Base-by-base conservation (phyloP, 2,888 invertebrate genomes). In the Eucriotettix oculatus region DNA sequence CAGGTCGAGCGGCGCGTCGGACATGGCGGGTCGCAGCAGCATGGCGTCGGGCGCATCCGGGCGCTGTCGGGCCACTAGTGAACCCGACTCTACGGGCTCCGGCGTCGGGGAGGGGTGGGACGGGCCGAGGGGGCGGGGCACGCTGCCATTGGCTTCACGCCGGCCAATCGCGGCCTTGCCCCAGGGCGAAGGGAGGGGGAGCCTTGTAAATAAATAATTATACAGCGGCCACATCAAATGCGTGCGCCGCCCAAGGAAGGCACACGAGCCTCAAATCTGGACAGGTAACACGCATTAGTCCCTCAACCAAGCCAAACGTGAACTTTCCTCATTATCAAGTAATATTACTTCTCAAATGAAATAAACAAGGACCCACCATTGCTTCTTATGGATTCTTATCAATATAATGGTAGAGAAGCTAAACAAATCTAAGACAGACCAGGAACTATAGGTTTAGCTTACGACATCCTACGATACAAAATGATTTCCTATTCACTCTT, bases 1-100 rank as follows among this genome's bases (percentile, higher is more conserved):
- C 40, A 77, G 67, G 67, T 77, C 77, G 63, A 77, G 67, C 12
- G 77, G 78, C 60, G 73, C 74, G 60, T 75, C 75, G 16, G 58
- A 16, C 71, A 69, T 66, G 67, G 68, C 69, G 69, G 68, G 68
- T 17, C 54, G 16, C 69, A 44, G 60, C 63, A 61, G 64, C 63
- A 56, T 1, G 29, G 63, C 70, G 73, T 29, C 29, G 62, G 71
- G 70, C 75, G 74, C 1, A 64, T 66, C 57, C 43, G 63, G 66
- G 60, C 57, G 61, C 58, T 42, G 59, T 52, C 41, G 54, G n/a
- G 48, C 48, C 48, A 44, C 42, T 40, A 40, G 40, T 40, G 57
- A 29, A 55, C 42, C 14, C 59, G 71, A 60, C 55, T 9, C 52
- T 10, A 56, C 52, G 44, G 54, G 41, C 44, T 52, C 16, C 48